Conservation (phyloP, 2,797 vertebrate genomes). For the Prionace glauca region DNA sequence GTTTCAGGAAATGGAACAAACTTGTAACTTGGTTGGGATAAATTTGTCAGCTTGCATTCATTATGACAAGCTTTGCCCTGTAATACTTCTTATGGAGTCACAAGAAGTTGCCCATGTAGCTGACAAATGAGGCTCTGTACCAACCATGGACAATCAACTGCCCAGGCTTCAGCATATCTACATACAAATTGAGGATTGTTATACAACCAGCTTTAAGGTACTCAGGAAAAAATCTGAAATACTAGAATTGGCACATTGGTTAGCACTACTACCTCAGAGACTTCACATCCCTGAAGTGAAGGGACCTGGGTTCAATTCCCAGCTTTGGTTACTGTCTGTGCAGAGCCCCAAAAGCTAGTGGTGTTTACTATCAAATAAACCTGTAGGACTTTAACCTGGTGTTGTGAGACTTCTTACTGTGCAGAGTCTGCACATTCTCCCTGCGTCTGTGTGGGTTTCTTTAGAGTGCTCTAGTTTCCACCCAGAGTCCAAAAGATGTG, state of each 20-base stretch:
- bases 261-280: too few relatives aligned
- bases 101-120: neutral
- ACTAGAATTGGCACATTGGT: neutral
- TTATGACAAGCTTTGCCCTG: neutral
- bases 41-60: neutral
- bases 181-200: neutral
- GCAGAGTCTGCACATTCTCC: too few relatives aligned
- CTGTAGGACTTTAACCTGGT: too few relatives aligned
- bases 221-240: neutral
- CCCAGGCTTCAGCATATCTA: neutral
- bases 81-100: neutral
- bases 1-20: neutral
- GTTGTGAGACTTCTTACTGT: too few relatives aligned
- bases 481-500: too few relatives aligned
- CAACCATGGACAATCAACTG: neutral
- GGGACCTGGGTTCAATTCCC: too few relatives aligned
- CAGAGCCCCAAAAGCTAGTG: too few relatives aligned
- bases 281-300: too few relatives aligned
- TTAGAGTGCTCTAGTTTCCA: too few relatives aligned
- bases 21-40: neutral
- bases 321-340: too few relatives aligned
- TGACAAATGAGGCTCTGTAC: neutral
- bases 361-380: too few relatives aligned
- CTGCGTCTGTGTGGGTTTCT: too few relatives aligned
- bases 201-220: neutral